phyloP scores from a whole-genome alignment of 30 jellyfish, hydroid and myxozoan genomes.

The Kudoa iwatai region DNA sequence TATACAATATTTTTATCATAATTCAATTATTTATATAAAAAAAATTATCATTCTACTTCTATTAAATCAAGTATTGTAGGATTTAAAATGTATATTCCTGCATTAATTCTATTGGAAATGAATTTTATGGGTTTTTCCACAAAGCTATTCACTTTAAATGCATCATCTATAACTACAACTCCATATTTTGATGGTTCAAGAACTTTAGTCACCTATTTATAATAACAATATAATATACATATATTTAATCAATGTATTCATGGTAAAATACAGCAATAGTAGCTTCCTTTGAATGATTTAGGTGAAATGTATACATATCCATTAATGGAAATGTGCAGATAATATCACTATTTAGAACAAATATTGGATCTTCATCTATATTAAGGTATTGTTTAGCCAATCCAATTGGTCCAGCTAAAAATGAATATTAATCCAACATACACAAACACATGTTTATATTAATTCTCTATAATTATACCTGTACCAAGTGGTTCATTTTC shows the following conservation, averaged over 20 bases:
- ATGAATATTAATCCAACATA: too few species aligned
- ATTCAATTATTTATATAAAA: too few species aligned
- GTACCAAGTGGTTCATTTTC: constrained; percentile 60
- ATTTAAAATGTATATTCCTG: constrained; percentile 42
- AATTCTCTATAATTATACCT: too few species aligned
- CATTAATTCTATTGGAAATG: constrained; percentile 47
- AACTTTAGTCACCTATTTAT: constrained; percentile 60
- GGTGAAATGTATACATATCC: constrained; percentile 25
- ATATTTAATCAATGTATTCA: too few species aligned
- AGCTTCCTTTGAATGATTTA: constrained; percentile 29
- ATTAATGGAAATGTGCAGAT: constrained; percentile 39
- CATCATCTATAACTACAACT: constrained; percentile 13
- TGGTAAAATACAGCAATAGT: constrained; percentile 59
- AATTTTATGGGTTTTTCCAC: constrained; percentile 58
- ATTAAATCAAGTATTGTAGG: constrained; percentile 17
- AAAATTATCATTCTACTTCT: constrained; percentile 11
- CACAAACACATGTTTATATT: too few species aligned
- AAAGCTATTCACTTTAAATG: constrained; percentile 12
- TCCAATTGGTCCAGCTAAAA: constrained; percentile 71
- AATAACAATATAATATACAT: too few species aligned
- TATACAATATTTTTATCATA: too few species aligned
- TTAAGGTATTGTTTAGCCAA: constrained; percentile 16
- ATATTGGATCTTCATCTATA: constrained; percentile 31
- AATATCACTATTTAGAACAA: constrained; percentile 51
- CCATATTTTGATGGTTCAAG: constrained; percentile 75